Evolutionary conservation across 2,113 vertebrate genomes (phyloP), one percentile per base, ranked within the genome.

Genomic region (Sarotherodon lohbergeri): DNA sequence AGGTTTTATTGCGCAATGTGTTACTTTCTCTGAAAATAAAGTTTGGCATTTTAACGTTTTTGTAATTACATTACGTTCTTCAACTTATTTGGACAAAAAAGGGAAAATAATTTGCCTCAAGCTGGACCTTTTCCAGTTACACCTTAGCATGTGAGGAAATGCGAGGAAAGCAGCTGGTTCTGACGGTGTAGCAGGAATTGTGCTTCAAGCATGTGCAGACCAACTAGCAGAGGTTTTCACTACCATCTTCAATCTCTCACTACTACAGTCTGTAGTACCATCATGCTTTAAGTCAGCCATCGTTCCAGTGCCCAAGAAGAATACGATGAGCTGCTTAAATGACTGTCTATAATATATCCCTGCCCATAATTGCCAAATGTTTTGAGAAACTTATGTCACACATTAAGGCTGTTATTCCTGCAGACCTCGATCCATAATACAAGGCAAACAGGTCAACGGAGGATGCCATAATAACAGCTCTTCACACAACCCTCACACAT

Each of bases 41-140:
- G 32, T 3, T 83, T 6, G 19, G 2, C 5, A 46, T 39, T 81
- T 27, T 55, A 12, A 19, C 27, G 1, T 34, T 34, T 24, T 91
- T 84, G 78, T 32, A n/a, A 5, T 39, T 39, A n/a, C 10, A 39
- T 66, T 81, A 81, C 39, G 59, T 48, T 80, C 80, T 85, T 52
- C 41, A 86, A 90, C 46, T 82, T 81, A 66, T 78, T 85, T 88
- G 59, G 78, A 85, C 87, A 92, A 90, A 73, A 82, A 84, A 86
- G 78, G 59, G 85, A 86, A 86, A 52, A 73, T 66, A 78, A 87
- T 83, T 71, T 81, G 43, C 81, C 83, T 93, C 41, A 2, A 81
- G 86, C 89, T 88, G 84, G 54, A 90, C 39, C 17, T 82, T 85
- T 95, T 92, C 88, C 93, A 95, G 92, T 93, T 93, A 91, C 83